Evolutionary conservation across 92 coral and sea anemone genomes (phyloP).

Genomic region (Actinernus sp.): DNA sequence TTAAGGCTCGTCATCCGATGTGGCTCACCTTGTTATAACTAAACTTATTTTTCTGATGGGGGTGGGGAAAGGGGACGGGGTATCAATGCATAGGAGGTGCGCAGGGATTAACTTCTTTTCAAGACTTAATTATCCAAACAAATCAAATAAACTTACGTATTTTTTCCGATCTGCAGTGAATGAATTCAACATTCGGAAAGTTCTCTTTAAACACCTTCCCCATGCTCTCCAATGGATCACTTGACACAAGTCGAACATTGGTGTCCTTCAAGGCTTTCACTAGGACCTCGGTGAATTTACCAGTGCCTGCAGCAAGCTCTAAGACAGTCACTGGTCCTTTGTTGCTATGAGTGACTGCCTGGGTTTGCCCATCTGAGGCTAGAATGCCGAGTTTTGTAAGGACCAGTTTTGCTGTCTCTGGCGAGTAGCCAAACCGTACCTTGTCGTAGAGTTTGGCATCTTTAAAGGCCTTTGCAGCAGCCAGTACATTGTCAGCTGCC

Average conservation of each 20-base stretch:
- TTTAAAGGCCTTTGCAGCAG: conserved; percentile 18
- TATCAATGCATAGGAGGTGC: too few relatives aligned
- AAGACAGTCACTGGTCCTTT: conserved; percentile 2
- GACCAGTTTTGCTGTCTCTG: conserved; percentile 21
- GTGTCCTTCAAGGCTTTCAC: conserved; percentile 20
- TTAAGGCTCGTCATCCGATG: too few relatives aligned
- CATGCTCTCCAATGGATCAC: conserved; percentile 58
- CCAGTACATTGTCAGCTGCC: neutral
- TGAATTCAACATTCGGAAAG: conserved; percentile 33
- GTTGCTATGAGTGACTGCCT: neutral
- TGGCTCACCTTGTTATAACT: too few relatives aligned
- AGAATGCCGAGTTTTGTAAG: conserved; percentile 12
- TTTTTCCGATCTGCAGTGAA: conserved; percentile 40
- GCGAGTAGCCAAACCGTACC: conserved; percentile 11
- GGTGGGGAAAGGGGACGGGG: too few relatives aligned
- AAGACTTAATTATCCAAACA: too few relatives aligned
- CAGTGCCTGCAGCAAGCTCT: conserved; percentile 50
- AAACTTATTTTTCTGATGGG: too few relatives aligned
- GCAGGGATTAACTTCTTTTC: too few relatives aligned
- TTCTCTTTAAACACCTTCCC: conserved; percentile 22
- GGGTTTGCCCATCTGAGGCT: neutral
- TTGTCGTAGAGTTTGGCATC: conserved; percentile 30
- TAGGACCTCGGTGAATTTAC: conserved; percentile 39
- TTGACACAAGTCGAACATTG: conserved; percentile 17
- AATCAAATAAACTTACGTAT: conserved; percentile 48